phyloP scores from a whole-genome alignment of 2,888 invertebrate genomes.

The Morpho helenor region DNA sequence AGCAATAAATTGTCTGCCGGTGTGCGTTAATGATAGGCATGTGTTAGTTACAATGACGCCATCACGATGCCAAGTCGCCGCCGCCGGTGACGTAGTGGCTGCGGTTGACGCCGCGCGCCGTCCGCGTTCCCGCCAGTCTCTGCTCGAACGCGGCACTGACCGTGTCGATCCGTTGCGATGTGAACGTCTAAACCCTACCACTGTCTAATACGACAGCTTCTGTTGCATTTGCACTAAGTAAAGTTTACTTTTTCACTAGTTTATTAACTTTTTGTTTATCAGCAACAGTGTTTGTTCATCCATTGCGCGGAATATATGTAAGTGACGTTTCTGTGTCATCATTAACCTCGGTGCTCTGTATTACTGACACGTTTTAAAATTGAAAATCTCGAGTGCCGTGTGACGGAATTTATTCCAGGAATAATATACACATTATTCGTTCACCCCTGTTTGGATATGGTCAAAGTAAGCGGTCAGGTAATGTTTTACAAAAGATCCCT shows the following conservation, averaged over 20 bases:
- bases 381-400: slow-evolving; percentile 44
- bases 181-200: slow-evolving; percentile 67
- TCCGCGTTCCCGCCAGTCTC: slow-evolving; percentile 52
- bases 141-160: slow-evolving; percentile 73
- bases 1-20: slow-evolving; percentile 26
- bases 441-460: slow-evolving; percentile 46
- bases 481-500: slow-evolving; percentile 21
- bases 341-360: slow-evolving; percentile 50
- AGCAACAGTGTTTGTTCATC: slow-evolving; percentile 37
- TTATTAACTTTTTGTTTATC: slow-evolving; percentile 55
- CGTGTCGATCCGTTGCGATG: slow-evolving; percentile 75
- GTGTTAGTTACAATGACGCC: slow-evolving; percentile 50
- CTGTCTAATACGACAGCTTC: slow-evolving; percentile 74
- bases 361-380: slow-evolving; percentile 51
- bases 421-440: slow-evolving; percentile 34
- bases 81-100: slow-evolving; percentile 32
- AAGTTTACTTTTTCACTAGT: slow-evolving; percentile 46
- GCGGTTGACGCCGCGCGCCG: slow-evolving; percentile 28
- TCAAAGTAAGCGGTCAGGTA: slow-evolving; percentile 48
- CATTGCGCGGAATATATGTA: slow-evolving; percentile 54
- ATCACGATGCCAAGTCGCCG: slow-evolving; percentile 45
- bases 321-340: slow-evolving; percentile 65
- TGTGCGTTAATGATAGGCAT: slow-evolving; percentile 31
- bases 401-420: slow-evolving; percentile 46
- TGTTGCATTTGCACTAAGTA: slow-evolving; percentile 55